Conservation (phyloP, 2,888 invertebrate genomes). For the Allygus modestus region DNA sequence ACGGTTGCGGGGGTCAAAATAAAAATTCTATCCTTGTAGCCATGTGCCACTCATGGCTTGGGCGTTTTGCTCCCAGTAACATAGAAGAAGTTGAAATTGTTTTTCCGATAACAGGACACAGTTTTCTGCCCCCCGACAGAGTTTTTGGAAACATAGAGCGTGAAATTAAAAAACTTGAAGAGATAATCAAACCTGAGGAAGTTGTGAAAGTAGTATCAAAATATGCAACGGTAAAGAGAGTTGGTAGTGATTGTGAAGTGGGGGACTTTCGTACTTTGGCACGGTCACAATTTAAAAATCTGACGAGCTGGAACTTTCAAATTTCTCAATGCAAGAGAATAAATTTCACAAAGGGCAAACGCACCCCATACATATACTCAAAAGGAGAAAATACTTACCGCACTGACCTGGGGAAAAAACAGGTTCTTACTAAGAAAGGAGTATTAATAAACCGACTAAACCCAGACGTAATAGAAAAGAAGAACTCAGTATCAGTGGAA, state of each 20-base stretch:
- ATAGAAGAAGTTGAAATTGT: constrained; percentile 55
- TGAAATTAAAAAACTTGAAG: constrained; percentile 31
- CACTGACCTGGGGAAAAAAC: too few species aligned
- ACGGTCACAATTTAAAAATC: neutral
- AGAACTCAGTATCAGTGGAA: constrained; percentile 42
- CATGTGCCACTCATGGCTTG: too few species aligned
- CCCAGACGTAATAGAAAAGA: constrained; percentile 11
- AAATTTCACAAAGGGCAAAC: too few species aligned
- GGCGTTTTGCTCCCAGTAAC: constrained; percentile 51
- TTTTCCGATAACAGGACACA: constrained; percentile 57
- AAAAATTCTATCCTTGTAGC: too few species aligned
- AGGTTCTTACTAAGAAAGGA: too few species aligned
- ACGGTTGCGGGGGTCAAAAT: too few species aligned
- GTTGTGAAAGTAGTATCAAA: constrained; percentile 6
- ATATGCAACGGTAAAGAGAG: constrained; percentile 30
- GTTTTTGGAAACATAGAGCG: constrained; percentile 56
- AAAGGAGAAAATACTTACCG: too few species aligned
- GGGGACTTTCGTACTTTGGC: neutral
- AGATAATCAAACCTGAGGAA: constrained; percentile 31
- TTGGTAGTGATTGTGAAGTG: constrained; percentile 46
- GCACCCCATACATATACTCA: too few species aligned
- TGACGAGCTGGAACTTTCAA: constrained; percentile 39
- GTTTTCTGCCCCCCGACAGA: constrained; percentile 56
- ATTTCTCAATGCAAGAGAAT: constrained; percentile 38
- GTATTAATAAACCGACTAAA: too few species aligned